Evolutionary conservation across 2,888 invertebrate species (phyloP).

Genomic region (Rhogogaster chlorosoma): DNA sequence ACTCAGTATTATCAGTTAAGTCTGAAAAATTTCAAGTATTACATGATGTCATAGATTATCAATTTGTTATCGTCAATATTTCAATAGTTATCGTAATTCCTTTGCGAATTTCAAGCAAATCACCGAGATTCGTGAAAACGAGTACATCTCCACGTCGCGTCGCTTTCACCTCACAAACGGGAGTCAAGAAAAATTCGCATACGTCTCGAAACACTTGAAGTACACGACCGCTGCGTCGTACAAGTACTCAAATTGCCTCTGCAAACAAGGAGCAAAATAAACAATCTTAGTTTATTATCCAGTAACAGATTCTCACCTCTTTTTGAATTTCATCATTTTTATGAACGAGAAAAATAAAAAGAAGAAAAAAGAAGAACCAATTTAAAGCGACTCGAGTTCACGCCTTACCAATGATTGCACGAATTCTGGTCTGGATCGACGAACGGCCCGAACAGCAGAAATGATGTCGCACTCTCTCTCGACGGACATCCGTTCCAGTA

Average conservation of each 20-base stretch:
- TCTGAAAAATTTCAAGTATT: too few relatives aligned
- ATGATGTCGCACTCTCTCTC: conserved; percentile 79
- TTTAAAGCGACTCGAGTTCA: conserved; percentile 45
- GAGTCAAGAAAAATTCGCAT: conserved; percentile 70
- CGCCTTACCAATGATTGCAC: conserved; percentile 58
- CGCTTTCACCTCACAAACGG: neutral
- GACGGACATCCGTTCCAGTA: conserved; percentile 79
- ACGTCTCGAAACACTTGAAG: conserved; percentile 71
- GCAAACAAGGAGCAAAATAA: neutral
- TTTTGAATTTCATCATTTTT: neutral
- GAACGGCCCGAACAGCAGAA: conserved; percentile 77
- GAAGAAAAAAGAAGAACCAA: neutral
- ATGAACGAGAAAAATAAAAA: neutral
- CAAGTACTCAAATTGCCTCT: conserved; percentile 75
- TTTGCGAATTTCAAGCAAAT: too few relatives aligned
- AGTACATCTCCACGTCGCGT: too few relatives aligned
- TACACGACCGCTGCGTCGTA: conserved; percentile 73
- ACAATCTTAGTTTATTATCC: neutral
- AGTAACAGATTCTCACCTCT: too few relatives aligned
- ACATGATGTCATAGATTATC: too few relatives aligned
- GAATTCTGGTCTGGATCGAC: conserved; percentile 77
- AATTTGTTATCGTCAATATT: too few relatives aligned
- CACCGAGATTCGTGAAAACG: too few relatives aligned
- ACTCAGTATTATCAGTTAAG: too few relatives aligned
- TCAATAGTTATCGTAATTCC: too few relatives aligned